Conservation (phyloP, 1,140 invertebrate species). For the Drosophila nigromelanica region DNA sequence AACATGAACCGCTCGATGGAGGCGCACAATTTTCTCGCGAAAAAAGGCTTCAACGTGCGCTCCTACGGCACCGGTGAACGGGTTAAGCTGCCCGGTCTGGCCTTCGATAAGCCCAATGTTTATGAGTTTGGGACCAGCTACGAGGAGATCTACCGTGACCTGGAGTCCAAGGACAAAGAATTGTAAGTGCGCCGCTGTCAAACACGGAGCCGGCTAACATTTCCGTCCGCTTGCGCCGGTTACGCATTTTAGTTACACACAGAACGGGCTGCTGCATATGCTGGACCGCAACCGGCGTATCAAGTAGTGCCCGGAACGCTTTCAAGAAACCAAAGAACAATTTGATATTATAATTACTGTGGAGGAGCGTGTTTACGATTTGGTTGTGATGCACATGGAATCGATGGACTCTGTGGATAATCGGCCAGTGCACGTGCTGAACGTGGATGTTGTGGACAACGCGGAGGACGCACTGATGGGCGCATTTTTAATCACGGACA, state of each 20-base stretch:
- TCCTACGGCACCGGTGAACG: slow-evolving; percentile 99
- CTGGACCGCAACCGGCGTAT: slow-evolving; percentile 98
- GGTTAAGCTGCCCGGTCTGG: slow-evolving; percentile 97
- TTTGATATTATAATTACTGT: slow-evolving; percentile 99
- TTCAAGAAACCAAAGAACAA: slow-evolving; percentile 94
- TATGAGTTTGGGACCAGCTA: slow-evolving; percentile 99
- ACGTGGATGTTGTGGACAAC: slow-evolving; percentile 99
- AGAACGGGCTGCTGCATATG: slow-evolving; percentile 99
- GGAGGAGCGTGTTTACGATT: slow-evolving; percentile 99
- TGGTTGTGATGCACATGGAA: slow-evolving; percentile 92
- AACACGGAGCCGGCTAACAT: background rate
- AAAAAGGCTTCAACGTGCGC: slow-evolving; percentile 97
- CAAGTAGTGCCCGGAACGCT: slow-evolving; percentile 96
- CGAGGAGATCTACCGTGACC: slow-evolving; percentile 98
- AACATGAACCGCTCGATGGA: slow-evolving; percentile 99
- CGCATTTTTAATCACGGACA: slow-evolving; percentile 98
- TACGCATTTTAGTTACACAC: slow-evolving; percentile 91
- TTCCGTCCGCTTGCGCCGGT: background rate
- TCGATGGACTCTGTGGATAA: slow-evolving; percentile 89
- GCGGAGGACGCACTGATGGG: slow-evolving; percentile 99
- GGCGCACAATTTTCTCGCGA: slow-evolving; percentile 97
- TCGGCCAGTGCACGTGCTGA: slow-evolving; percentile 97
- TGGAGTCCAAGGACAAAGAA: slow-evolving; percentile 93
- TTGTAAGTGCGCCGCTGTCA: slow-evolving; percentile 86
- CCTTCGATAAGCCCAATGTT: slow-evolving; percentile 97